Evolutionary conservation across 1,140 invertebrate genomes (phyloP).

Genomic region (Nymphalis io): DNA sequence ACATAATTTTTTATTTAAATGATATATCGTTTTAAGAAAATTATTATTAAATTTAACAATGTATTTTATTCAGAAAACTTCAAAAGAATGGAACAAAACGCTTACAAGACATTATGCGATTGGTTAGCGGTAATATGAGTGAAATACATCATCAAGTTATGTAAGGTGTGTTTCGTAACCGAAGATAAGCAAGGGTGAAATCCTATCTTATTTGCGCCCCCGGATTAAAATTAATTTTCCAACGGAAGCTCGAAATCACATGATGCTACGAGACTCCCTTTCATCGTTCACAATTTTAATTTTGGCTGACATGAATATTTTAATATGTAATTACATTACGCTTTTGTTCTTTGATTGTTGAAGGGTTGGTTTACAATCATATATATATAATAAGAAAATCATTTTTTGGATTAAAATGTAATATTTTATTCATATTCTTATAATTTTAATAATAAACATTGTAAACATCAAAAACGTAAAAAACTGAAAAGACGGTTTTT

Average conservation of each 20-base stretch:
- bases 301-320: conserved; percentile 59
- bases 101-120: too few relatives aligned
- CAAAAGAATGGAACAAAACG: too few relatives aligned
- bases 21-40: too few relatives aligned
- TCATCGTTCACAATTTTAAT: conserved; percentile 70
- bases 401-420: too few relatives aligned
- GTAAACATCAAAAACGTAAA: too few relatives aligned
- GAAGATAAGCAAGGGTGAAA: conserved; percentile 73
- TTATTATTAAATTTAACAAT: too few relatives aligned
- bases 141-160: not conserved
- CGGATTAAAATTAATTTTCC: conserved; percentile 78
- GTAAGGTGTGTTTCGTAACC: conserved; percentile 48
- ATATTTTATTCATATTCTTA: too few relatives aligned
- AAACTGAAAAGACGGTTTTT: not conserved
- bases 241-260: conserved; percentile 62
- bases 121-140: not conserved
- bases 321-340: conserved; percentile 30
- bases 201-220: conserved; percentile 73
- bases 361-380: conserved; percentile 5
- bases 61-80: too few relatives aligned
- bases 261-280: conserved; percentile 42
- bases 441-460: too few relatives aligned
- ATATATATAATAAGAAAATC: not conserved
- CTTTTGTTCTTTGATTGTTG: conserved; percentile 26
- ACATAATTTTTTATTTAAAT: not conserved